Conservation (phyloP, 2,888 invertebrate genomes). For the Cistogaster globosa region DNA sequence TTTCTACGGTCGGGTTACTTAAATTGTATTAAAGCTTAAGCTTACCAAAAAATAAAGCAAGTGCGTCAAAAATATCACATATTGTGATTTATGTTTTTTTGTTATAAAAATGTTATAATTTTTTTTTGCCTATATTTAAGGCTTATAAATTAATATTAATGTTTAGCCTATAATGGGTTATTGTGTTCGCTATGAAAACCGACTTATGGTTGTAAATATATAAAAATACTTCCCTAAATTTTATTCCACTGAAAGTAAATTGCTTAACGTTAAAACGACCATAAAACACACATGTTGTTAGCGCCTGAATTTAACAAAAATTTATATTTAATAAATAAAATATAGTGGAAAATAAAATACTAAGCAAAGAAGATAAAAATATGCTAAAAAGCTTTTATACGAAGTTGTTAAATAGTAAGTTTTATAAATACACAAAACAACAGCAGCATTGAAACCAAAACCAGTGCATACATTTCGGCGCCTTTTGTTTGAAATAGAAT, state of each 20-base stretch:
- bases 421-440: slow-evolving; percentile 18
- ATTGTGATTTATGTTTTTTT: not conserved
- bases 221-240: slow-evolving; percentile 13
- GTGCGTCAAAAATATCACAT: not conserved
- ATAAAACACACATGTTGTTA: slow-evolving; percentile 47
- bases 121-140: slow-evolving; percentile 33
- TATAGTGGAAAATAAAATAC: slow-evolving; percentile 2
- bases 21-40: not conserved
- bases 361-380: slow-evolving; percentile 39
- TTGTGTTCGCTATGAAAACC: slow-evolving; percentile 20
- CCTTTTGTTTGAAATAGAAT: slow-evolving; percentile 46
- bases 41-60: slow-evolving; percentile 1
- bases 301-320: slow-evolving; percentile 19
- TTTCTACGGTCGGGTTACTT: slow-evolving; percentile 27
- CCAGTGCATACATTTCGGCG: slow-evolving; percentile 67
- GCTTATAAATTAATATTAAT: slow-evolving; percentile 24
- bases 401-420: slow-evolving; percentile 35
- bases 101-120: not conserved
- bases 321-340: slow-evolving; percentile 8
- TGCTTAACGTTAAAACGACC: slow-evolving; percentile 32
- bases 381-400: slow-evolving; percentile 44
- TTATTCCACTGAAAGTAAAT: slow-evolving; percentile 68
- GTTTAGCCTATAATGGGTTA: not conserved
- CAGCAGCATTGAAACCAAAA: slow-evolving; percentile 39
- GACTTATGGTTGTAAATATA: slow-evolving; percentile 56